Percentiles rank a stretch among this genome's conserved stretches.
Evolutionary conservation across 2,113 vertebrate genomes (phyloP).

Genomic region (Mustelus asterias): DNA sequence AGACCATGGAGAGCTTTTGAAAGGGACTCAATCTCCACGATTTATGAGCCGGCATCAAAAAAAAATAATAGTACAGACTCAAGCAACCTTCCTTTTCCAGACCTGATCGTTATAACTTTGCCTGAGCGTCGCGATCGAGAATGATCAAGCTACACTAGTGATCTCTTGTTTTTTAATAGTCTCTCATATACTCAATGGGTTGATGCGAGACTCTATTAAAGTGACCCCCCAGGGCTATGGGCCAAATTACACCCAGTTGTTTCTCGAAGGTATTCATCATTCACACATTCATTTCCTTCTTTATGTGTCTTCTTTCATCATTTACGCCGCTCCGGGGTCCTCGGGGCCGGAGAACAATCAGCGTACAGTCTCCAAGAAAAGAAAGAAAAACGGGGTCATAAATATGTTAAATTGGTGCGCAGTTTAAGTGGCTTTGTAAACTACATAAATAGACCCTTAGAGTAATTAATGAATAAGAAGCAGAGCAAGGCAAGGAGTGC

Average conservation of each 20-base stretch:
- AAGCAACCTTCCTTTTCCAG: not conserved
- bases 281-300: constrained; percentile 95
- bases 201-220: constrained; percentile 98
- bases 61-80: constrained; percentile 26
- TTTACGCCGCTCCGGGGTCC: constrained; percentile 70
- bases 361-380: constrained; percentile 79
- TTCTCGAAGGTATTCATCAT: constrained; percentile 92
- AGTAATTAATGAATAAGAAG: constrained; percentile 79
- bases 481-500: constrained; percentile 55
- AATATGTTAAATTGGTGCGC: constrained; percentile 91
- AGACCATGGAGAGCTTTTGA: constrained; percentile 82
- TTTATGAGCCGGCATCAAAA: constrained; percentile 72
- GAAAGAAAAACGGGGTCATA: constrained; percentile 85
- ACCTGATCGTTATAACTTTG: constrained; percentile 18
- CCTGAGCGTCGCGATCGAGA: constrained; percentile 5
- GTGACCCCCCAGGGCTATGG: constrained; percentile 87
- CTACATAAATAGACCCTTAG: constrained; percentile 68
- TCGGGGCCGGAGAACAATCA: constrained; percentile 71
- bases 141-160: constrained; percentile 15
- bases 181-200: constrained; percentile 92
- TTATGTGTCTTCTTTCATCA: constrained; percentile 91
- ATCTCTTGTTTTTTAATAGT: constrained; percentile 72
- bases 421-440: constrained; percentile 88
- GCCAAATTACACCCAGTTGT: constrained; percentile 82
- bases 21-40: constrained; percentile 87